Base-by-base conservation (phyloP, 2,797 vertebrate genomes). In the Girardinus metallicus region DNA sequence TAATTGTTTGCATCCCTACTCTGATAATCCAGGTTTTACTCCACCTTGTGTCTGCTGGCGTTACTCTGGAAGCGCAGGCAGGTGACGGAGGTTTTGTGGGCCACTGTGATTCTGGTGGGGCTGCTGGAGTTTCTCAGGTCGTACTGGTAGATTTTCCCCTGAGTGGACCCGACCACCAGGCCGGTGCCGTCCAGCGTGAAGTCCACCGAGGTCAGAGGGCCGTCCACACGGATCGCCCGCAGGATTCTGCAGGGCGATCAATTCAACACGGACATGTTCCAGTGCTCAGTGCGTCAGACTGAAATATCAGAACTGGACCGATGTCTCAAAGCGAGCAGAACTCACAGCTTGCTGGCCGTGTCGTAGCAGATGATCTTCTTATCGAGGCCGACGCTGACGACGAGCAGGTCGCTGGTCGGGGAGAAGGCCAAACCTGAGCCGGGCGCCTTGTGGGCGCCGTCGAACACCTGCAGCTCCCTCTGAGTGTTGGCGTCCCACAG, bases 291-390 rank as follows among this genome's bases (percentile, higher is more conserved):
- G 34, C 3, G 0, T 64, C 60, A 1, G 31, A 15, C 31, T 34
- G 15, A 57, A 57, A 23, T 2, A 29, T 13, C 10, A 12, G 62
- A 31, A 74, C 31, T 2, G 31, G 47, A 39, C 51, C 36, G n/a
- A 10, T 13, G 9, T 3, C 49, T 15, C 31, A 11, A 36, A 39
- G 16, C 18, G 39, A 7, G 3, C 49, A 23, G 16, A 49, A 75
- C 84, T 85, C 51, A 82, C 98, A 97, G 98, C 95, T 97, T 99
- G 95, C 97, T 98, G 87, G 96, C 95, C 0, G 97, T 97, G 91
- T 99, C 99, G 87, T 99, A 99, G 83, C 98, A 98, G 94, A 98
- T 92, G 77, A 99, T 97, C 96, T 97, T 98, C 95, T 99, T 99
- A 95, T 99, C 99, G 90, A 99, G 93, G 57, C 99, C 98, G 44